These are phyloP conservation scores for Macaca mulatta DNA, from an alignment of 2,113 vertebrate species.

Conservation along the genomic window DNA sequence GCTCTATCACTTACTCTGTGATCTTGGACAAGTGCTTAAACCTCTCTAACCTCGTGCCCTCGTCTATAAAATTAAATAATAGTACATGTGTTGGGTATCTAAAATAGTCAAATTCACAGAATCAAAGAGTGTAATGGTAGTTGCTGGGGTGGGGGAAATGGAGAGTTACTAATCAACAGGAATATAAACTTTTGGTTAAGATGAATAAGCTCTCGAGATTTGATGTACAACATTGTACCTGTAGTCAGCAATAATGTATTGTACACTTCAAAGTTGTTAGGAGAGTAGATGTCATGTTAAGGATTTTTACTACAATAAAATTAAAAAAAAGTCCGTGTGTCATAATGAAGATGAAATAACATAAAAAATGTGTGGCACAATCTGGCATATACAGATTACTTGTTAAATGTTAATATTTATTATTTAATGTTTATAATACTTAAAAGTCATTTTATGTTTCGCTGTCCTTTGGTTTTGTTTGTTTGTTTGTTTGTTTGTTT, in stretches of 20 bases:
- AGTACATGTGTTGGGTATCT: background rate
- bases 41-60: background rate
- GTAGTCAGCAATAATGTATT: background rate
- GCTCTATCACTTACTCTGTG: background rate
- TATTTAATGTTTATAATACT: conserved; percentile 8
- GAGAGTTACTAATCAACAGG: background rate
- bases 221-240: background rate
- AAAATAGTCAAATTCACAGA: background rate
- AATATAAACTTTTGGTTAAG: background rate
- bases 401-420: background rate
- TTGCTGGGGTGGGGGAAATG: background rate
- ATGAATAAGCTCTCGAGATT: background rate
- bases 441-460: conserved; percentile 2
- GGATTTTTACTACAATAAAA: background rate
- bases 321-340: background rate
- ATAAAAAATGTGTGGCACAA: background rate
- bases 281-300: background rate
- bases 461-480: background rate
- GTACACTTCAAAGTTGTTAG: background rate
- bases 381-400: background rate
- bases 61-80: conserved; percentile 1
- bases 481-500: too few relatives aligned
- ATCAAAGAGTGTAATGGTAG: background rate
- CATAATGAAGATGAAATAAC: background rate
- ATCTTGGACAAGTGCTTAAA: background rate